Evolutionary conservation across 2,888 invertebrate genomes (phyloP), one percentile per base, ranked within the genome.

Genomic region (Tanytarsus gracilentus): DNA sequence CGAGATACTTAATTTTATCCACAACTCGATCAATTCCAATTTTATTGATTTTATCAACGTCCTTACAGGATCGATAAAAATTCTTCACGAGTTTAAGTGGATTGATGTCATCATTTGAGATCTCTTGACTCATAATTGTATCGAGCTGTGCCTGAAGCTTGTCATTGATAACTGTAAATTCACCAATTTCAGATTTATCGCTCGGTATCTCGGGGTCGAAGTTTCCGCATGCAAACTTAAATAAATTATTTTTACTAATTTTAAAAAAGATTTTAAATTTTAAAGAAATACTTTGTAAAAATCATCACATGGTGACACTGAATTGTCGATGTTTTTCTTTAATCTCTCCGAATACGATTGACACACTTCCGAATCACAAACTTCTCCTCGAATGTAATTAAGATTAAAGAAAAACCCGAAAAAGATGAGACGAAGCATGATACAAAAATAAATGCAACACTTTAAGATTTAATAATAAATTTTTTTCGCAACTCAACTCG

Each of bases 141-240:
- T 71, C 72, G 8, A 76, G 65, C 63, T 76, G 75, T 61, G 73
- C 71, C 61, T 75, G 73, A 49, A 76, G 63, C 63, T 73, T 72
- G 64, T 76, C 75, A 18, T 70, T 71, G 53, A 75, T 73, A 9
- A 71, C 66, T 1, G 74, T 72, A 65, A 76, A 75, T 2, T 72
- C 71, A 63, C 72, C 73, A 2, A 75, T 70, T 14, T 72, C 68
- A 1, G 71, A 70, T 66, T 75, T 73, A 61, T 88, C 88, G 64
- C 87, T 87, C 3, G 87, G 86, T 63, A 88, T 87, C 62, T 76
- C 77, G 4, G 82, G 81, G 18, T 77, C 76, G 69, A 86, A 88
- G 49, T 77, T 79, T 4, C 87, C 87, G 66, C 87, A 88, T 4
- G 86, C 80, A 67, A 85, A 87, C n/a, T n/a, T n/a, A n/a, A n/a